Conservation (phyloP, 1,140 invertebrate species). For the Pseudomyrmex concolor region DNA sequence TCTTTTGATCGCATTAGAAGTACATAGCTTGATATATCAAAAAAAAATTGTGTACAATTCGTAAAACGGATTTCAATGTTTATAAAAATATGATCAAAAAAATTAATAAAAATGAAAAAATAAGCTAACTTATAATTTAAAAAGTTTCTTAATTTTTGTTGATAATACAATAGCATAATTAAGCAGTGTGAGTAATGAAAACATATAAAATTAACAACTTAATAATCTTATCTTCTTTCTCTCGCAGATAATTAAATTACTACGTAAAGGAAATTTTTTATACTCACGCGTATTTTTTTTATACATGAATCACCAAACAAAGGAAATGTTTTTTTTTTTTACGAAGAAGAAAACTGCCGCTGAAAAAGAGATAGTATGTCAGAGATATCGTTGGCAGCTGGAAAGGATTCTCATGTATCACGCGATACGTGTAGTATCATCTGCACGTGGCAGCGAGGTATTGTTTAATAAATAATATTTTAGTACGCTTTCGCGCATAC, state of each 20-base stretch:
- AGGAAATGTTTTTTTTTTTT: neutral
- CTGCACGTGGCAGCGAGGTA: conserved; percentile 1
- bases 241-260: too few relatives aligned
- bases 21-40: neutral
- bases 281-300: neutral
- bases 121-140: too few relatives aligned
- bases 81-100: too few relatives aligned
- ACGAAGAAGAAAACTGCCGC: neutral
- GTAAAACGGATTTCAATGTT: neutral
- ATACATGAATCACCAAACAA: neutral
- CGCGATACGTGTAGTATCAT: conserved; percentile 8
- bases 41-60: neutral
- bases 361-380: neutral
- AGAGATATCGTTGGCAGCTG: neutral
- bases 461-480: conserved; percentile 35
- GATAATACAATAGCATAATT: too few relatives aligned
- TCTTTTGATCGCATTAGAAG: neutral
- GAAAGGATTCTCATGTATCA: conserved; percentile 26
- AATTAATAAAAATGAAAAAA: too few relatives aligned
- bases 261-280: neutral
- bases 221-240: too few relatives aligned
- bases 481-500: neutral
- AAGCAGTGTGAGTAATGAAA: too few relatives aligned
- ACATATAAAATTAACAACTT: too few relatives aligned
- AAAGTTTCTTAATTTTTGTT: too few relatives aligned